phyloP scores from a whole-genome alignment of 2,888 invertebrate species.

The Tridacna gigas region DNA sequence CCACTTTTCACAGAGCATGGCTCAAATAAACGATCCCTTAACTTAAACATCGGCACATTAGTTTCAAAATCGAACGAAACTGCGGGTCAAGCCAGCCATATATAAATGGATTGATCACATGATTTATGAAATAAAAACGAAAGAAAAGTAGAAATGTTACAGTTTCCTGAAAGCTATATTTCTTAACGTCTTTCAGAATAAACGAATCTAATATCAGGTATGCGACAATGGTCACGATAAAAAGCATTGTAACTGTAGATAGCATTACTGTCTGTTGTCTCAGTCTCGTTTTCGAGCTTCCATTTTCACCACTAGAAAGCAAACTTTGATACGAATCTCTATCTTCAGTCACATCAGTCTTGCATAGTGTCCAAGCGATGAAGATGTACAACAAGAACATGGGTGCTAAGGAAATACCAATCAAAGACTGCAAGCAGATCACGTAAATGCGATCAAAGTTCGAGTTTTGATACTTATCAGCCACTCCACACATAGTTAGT shows the following conservation, averaged over 20 bases:
- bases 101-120: constrained; percentile 30
- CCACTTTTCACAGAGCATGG: too few relatives aligned
- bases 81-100: constrained; percentile 26
- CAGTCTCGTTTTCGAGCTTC: neutral
- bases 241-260: constrained; percentile 11
- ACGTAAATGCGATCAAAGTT: constrained; percentile 12
- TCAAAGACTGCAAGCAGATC: neutral
- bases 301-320: neutral
- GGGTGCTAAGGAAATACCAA: neutral
- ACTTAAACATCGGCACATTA: neutral
- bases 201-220: constrained; percentile 10
- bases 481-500: constrained; percentile 1
- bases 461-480: neutral
- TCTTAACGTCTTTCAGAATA: neutral
- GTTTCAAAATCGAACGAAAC: constrained; percentile 1
- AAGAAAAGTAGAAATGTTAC: constrained; percentile 27
- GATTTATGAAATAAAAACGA: constrained; percentile 28
- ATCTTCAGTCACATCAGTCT: neutral
- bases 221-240: constrained; percentile 2
- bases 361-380: neutral
- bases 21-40: too few relatives aligned
- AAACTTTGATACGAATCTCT: neutral
- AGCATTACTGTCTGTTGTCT: constrained; percentile 17
- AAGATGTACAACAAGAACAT: constrained; percentile 1
- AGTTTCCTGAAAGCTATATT: neutral